Evolutionary conservation across 2,113 vertebrate genomes (phyloP).

Genomic region (Progne subis): DNA sequence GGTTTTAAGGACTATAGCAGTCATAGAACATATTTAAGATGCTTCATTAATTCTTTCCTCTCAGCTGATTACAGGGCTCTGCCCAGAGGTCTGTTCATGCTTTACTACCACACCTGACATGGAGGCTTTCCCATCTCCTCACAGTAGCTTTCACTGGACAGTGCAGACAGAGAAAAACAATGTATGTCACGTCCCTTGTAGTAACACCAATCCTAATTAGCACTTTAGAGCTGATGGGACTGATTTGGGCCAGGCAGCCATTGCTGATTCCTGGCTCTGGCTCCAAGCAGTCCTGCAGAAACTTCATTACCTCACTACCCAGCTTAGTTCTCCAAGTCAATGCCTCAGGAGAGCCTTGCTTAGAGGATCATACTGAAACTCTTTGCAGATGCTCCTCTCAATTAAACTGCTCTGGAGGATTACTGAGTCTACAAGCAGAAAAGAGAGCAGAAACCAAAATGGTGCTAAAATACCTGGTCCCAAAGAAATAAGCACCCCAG

Average conservation of each 20-base stretch:
- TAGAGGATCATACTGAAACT: not conserved
- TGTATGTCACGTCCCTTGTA: not conserved
- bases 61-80: not conserved
- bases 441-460: not conserved
- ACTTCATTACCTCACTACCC: not conserved
- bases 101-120: not conserved
- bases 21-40: not conserved
- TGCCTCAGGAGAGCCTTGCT: not conserved
- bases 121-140: not conserved
- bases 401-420: not conserved
- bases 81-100: not conserved
- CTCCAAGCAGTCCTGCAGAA: not conserved
- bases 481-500: not conserved
- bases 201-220: not conserved
- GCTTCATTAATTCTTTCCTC: not conserved
- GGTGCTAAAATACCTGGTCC: not conserved
- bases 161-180: not conserved
- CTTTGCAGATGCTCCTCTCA: not conserved
- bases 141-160: not conserved
- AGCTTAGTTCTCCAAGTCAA: not conserved
- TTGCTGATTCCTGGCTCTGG: not conserved
- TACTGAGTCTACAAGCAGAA: not conserved
- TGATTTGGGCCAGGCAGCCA: not conserved
- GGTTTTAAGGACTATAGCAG: not conserved
- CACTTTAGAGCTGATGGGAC: not conserved